These are phyloP conservation scores for Meriones psammophilus DNA, from an alignment of 2,797 vertebrate genomes.

Conservation along the genomic window DNA sequence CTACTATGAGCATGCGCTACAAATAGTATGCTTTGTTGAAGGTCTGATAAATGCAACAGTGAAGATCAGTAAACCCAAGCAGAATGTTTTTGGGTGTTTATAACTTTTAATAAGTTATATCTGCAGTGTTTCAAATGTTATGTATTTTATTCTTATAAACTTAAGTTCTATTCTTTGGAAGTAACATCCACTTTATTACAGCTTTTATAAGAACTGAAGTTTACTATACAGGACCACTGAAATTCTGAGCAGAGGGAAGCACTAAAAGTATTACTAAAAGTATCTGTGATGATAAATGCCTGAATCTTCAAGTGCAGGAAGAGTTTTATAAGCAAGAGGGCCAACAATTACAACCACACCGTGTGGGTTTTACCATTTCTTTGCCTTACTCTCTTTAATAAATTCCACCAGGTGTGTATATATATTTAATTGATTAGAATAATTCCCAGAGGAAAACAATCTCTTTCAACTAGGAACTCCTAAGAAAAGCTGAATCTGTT, in stretches of 20 bases:
- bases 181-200: slow-evolving; percentile 7
- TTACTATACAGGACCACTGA: slow-evolving; percentile 18
- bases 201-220: not conserved
- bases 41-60: not conserved
- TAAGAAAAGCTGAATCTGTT: no score
- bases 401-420: not conserved
- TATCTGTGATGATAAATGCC: not conserved
- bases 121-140: not conserved
- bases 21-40: slow-evolving; percentile 44
- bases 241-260: not conserved
- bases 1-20: not conserved
- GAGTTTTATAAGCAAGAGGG: not conserved
- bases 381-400: not conserved
- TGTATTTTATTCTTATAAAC: slow-evolving; percentile 20
- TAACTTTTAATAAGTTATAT: not conserved
- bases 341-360: not conserved
- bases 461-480: not conserved
- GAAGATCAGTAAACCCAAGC: not conserved
- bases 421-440: not conserved
- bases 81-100: not conserved
- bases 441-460: slow-evolving; percentile 8
- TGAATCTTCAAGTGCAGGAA: not conserved
- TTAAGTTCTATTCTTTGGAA: slow-evolving; percentile 32
- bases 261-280: not conserved
- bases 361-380: not conserved